Conservation (phyloP, 2,797 vertebrate genomes). For the Chelon labrosus region DNA sequence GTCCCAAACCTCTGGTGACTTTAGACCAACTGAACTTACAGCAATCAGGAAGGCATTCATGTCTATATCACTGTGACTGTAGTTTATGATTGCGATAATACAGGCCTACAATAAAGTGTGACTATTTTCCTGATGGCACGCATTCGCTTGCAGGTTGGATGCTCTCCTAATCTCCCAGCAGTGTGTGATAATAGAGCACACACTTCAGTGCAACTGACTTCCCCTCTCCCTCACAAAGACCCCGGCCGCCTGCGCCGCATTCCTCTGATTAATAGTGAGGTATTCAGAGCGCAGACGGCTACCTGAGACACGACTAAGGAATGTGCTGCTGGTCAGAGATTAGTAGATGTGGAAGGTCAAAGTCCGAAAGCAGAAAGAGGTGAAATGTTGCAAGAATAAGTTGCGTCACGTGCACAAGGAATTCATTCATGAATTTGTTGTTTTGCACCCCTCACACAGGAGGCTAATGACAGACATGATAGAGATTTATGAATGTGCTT, state of each 20-base stretch:
- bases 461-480: slow-evolving; percentile 8
- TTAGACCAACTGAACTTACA: slow-evolving; percentile 30
- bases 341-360: slow-evolving; percentile 45
- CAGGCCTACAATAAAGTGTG: neutral
- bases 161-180: slow-evolving; percentile 38
- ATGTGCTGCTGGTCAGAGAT: slow-evolving; percentile 65
- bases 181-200: slow-evolving; percentile 38
- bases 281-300: slow-evolving; percentile 46
- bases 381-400: neutral
- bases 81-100: slow-evolving; percentile 6
- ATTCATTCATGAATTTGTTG: slow-evolving; percentile 3
- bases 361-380: slow-evolving; percentile 45
- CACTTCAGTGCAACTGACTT: slow-evolving; percentile 21
- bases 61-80: neutral
- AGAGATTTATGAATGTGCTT: slow-evolving; percentile 66
- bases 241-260: slow-evolving; percentile 57
- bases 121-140: slow-evolving; percentile 1
- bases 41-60: neutral
- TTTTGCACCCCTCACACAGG: slow-evolving; percentile 10
- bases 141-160: slow-evolving; percentile 32
- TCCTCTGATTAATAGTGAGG: slow-evolving; percentile 69
- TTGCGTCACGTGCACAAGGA: neutral
- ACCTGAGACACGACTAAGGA: slow-evolving; percentile 72
- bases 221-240: slow-evolving; percentile 30
- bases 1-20: slow-evolving; percentile 10